Percentiles rank a stretch among this genome's conserved stretches.
phyloP scores from a whole-genome alignment of 2,888 invertebrate genomes.

The Thalpophila matura region DNA sequence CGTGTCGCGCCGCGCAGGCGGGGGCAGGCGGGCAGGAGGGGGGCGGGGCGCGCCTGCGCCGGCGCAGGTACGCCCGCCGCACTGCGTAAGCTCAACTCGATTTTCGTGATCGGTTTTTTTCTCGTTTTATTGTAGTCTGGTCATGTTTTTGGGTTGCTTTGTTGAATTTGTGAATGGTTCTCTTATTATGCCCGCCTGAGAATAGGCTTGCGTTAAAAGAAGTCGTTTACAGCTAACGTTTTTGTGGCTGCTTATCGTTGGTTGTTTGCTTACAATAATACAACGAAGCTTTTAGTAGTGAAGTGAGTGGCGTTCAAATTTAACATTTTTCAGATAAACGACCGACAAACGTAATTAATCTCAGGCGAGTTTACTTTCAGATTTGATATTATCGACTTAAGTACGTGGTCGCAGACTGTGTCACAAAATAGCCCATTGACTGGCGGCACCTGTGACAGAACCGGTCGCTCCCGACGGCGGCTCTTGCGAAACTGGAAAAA shows the following conservation, averaged over 20 bases:
- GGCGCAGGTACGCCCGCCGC: conserved; percentile 83
- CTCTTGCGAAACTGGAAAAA: conserved; percentile 83
- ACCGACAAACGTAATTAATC: conserved; percentile 47
- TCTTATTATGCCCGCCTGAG: conserved; percentile 69
- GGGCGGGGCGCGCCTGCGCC: conserved; percentile 71
- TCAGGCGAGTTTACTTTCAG: conserved; percentile 56
- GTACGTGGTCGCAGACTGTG: conserved; percentile 72
- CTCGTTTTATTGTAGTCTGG: conserved; percentile 83
- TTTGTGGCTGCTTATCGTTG: conserved; percentile 61
- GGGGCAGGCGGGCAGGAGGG: conserved; percentile 53
- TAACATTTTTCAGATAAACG: conserved; percentile 41
- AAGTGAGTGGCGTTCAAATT: conserved; percentile 27
- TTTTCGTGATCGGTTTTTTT: conserved; percentile 87
- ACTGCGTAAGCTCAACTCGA: conserved; percentile 86
- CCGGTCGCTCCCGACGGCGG: conserved; percentile 80
- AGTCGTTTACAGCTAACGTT: conserved; percentile 70
- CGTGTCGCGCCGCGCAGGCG: conserved; percentile 80
- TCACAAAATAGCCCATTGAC: conserved; percentile 76
- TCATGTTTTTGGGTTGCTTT: conserved; percentile 87
- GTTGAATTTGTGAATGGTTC: conserved; percentile 88
- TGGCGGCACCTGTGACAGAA: conserved; percentile 83
- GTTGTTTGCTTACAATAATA: conserved; percentile 51
- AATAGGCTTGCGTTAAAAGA: conserved; percentile 70
- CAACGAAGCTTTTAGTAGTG: conserved; percentile 40
- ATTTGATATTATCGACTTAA: conserved; percentile 71